Conservation (phyloP, 2,797 vertebrate genomes). For the Eulemur albifrons region DNA sequence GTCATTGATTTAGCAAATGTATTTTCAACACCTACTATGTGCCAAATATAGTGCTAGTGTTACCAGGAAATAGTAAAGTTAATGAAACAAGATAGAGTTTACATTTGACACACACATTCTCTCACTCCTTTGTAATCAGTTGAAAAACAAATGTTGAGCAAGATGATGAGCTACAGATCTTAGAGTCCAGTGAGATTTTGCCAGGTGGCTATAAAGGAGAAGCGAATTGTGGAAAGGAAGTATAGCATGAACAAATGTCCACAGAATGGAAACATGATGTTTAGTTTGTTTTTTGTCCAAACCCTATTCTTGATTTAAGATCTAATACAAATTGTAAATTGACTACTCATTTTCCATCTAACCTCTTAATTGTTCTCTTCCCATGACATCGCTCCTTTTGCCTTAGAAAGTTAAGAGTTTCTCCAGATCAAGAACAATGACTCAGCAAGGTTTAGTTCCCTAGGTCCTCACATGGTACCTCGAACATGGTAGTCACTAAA, state of each 20-base stretch:
- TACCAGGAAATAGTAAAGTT: background rate
- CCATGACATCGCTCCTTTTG: background rate
- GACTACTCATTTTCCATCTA: background rate
- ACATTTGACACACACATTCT: background rate
- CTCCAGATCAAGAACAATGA: background rate
- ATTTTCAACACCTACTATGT: background rate
- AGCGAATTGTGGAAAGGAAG: background rate
- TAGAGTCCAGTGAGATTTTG: background rate
- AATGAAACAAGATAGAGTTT: background rate
- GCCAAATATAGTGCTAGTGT: background rate
- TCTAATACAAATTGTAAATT: background rate
- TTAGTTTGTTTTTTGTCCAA: background rate
- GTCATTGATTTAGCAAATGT: no score
- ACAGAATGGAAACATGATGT: background rate
- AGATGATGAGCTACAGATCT: background rate
- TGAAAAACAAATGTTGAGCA: constrained; percentile 27
- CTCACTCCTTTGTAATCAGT: background rate
- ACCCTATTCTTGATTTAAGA: background rate
- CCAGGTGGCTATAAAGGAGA: background rate
- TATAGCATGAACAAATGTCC: background rate
- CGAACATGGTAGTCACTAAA: background rate
- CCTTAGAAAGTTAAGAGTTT: background rate
- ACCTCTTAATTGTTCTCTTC: background rate
- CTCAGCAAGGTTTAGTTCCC: background rate
- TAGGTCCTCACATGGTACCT: background rate